Conservation (phyloP, 2,888 invertebrate species). For the Erpobdella octoculata region DNA sequence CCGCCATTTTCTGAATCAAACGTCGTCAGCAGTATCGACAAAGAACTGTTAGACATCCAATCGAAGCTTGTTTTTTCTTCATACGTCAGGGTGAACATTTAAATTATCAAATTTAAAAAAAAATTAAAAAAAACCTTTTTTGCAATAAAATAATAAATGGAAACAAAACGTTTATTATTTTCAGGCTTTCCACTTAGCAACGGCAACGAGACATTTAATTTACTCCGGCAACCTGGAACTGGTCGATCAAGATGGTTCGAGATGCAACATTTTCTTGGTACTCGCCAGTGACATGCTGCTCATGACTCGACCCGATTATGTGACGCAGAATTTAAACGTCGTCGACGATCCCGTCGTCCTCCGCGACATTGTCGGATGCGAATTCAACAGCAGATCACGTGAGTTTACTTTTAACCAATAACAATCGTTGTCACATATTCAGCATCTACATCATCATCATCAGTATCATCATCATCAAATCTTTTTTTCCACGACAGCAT, state of each 20-base stretch:
- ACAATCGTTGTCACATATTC: too few relatives aligned
- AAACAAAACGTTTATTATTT: conserved; percentile 43
- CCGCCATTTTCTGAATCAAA: neutral
- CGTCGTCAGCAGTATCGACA: conserved; percentile 39
- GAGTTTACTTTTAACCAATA: too few relatives aligned
- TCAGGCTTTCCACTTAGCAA: conserved; percentile 45
- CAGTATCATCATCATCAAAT: neutral
- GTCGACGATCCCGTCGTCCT: conserved; percentile 43
- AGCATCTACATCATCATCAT: too few relatives aligned
- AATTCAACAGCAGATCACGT: conserved; percentile 28
- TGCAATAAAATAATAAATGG: conserved; percentile 44
- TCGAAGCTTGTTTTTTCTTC: conserved; percentile 44
- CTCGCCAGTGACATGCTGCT: conserved; percentile 46
- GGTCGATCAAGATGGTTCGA: neutral
- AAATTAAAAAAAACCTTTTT: conserved; percentile 32
- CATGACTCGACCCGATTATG: conserved; percentile 40
- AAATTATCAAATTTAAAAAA: neutral
- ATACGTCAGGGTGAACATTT: conserved; percentile 41
- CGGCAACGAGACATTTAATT: conserved; percentile 46
- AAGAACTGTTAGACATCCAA: conserved; percentile 46
- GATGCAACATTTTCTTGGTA: conserved; percentile 36
- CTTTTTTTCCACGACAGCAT: conserved; percentile 11
- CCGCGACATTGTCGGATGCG: conserved; percentile 37
- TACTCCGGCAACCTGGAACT: conserved; percentile 43
- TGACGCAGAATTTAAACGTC: conserved; percentile 41